Base-by-base conservation (phyloP, 2,888 invertebrate species). In the Aphrophora alni region DNA sequence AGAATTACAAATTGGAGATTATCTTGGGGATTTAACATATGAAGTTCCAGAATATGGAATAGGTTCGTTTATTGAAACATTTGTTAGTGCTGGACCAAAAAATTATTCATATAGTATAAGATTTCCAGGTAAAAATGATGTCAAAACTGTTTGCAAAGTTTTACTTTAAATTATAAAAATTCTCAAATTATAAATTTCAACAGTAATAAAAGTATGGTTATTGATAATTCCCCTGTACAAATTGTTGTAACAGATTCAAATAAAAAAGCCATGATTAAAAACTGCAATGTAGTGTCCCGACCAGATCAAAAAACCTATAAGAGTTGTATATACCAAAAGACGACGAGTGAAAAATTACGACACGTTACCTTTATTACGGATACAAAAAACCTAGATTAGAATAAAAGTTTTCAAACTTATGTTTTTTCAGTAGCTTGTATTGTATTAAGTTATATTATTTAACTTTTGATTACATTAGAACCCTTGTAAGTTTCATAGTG, bases 311-410 rank as follows among this genome's bases (percentile, higher is more conserved):
- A 75, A 75, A 3, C 38, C 1, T 75, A 38, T 33, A n/a, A 33
- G 26, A 26, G 75, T 75, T 21, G 75, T 75, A 7, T 75, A 75
- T 51, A 75, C 38, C 17, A 75, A 14, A n/a, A n/a, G n/a, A n/a
- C n/a, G 75, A 2, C 38, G 38, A 5, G 10, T 75, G 10, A 51
- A 33, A 12, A 51, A 75, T 28, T 75, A 44, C 14, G 38, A 75
- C 17, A 75, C 75, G 1, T n/a, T 75, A 14, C 75, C 75, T 44
- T 75, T 38, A 12, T n/a, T n/a, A n/a, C n/a, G 75, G 75, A 10
- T 44, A 38, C 21, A 75, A 75, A 24, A 5, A 33, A 14, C 10
- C 70, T 21, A 70, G 70, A 21, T 14, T 70, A n/a, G n/a, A n/a
- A n/a, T n/a, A n/a, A n/a, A n/a, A n/a, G n/a, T n/a, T n/a, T n/a